A percentile compares a stretch with the other conserved stretches of the same genome.
Evolutionary conservation across 2,888 invertebrate species (phyloP).

Genomic region (Merodon equestris): DNA sequence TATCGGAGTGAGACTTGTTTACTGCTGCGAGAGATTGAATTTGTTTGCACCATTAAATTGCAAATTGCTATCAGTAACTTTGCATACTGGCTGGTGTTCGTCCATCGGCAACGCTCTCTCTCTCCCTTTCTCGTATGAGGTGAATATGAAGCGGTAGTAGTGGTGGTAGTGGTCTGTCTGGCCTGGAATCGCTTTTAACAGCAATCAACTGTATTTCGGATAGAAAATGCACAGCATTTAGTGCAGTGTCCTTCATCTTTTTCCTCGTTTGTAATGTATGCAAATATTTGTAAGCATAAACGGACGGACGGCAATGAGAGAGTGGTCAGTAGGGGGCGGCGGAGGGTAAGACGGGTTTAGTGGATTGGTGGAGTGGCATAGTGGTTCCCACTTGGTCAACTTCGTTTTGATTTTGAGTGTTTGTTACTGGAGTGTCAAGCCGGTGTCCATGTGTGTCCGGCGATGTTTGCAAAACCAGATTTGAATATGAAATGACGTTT

Average conservation of each 20-base stretch:
- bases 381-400: slow-evolving; percentile 45
- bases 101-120: not conserved
- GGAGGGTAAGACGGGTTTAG: too few relatives aligned
- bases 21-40: slow-evolving; percentile 74
- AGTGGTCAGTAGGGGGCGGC: too few relatives aligned
- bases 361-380: not conserved
- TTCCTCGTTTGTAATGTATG: slow-evolving; percentile 39
- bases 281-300: slow-evolving; percentile 39
- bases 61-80: slow-evolving; percentile 78
- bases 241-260: slow-evolving; percentile 37
- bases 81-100: slow-evolving; percentile 72
- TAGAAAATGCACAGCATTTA: slow-evolving; percentile 36
- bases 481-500: slow-evolving; percentile 60
- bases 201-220: slow-evolving; percentile 60
- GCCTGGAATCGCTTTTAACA: slow-evolving; percentile 52
- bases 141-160: slow-evolving; percentile 1
- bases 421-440: slow-evolving; percentile 73
- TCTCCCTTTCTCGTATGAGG: too few relatives aligned
- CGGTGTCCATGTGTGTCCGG: slow-evolving; percentile 70
- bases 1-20: slow-evolving; percentile 68
- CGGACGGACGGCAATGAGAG: too few relatives aligned
- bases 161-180: slow-evolving; percentile 26
- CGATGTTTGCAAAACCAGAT: slow-evolving; percentile 36
- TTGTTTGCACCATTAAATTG: slow-evolving; percentile 78
- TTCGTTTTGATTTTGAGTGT: slow-evolving; percentile 67